Evolutionary conservation across 2,888 invertebrate genomes (phyloP).

Genomic region (Cyrtodaria siliqua): DNA sequence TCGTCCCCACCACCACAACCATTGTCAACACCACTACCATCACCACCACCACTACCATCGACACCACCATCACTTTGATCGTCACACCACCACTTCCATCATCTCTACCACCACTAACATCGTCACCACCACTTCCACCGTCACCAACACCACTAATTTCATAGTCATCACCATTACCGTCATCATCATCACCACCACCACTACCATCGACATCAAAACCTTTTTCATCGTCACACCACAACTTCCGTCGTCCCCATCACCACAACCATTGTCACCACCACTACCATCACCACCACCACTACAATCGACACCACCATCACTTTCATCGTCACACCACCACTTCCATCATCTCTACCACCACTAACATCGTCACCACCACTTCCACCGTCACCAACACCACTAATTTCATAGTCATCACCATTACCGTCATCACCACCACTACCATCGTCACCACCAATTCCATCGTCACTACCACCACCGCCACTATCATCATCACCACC

Average conservation of each 20-base stretch:
- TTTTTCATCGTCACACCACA: not conserved
- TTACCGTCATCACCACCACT: no score
- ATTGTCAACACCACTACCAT: no score
- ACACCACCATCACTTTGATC: no score
- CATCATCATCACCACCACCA: no score
- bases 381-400: no score
- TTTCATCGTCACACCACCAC: not conserved
- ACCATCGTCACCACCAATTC: not conserved
- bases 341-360: not conserved
- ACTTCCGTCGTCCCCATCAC: not conserved
- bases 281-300: not conserved
- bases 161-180: no score
- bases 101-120: constrained; percentile 5
- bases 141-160: not conserved
- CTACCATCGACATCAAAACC: not conserved
- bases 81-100: constrained; percentile 2
- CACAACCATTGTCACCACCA: constrained; percentile 12
- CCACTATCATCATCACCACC: constrained; percentile 6
- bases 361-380: no score
- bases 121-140: no score
- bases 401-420: no score
- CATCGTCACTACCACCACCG: not conserved
- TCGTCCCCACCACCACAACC: no score
- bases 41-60: no score
- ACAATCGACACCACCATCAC: no score